Conservation (phyloP, 1,140 invertebrate genomes). For the Bombyx mori region DNA sequence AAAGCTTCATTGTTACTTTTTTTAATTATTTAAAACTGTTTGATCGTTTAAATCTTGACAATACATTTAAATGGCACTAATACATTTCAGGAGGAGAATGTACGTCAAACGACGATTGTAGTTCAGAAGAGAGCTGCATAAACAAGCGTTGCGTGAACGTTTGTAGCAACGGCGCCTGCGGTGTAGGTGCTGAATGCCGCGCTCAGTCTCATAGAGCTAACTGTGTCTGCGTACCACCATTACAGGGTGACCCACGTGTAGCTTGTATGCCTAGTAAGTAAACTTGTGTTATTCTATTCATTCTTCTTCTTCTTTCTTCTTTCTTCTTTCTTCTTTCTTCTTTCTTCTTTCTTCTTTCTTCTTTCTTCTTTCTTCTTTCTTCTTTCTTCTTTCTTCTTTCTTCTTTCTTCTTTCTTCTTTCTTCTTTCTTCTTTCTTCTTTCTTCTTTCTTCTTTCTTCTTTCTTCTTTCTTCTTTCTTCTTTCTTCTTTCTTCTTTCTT, state of each 20-base stretch:
- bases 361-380: no score
- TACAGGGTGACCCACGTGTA: conserved; percentile 84
- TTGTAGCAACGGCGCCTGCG: conserved; percentile 82
- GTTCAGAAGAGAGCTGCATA: conserved; percentile 79
- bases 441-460: no score
- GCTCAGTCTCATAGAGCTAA: conserved; percentile 81
- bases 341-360: no score
- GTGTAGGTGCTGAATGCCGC: conserved; percentile 83
- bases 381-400: no score
- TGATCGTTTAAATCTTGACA: background rate
- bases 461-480: no score
- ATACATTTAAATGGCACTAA: background rate
- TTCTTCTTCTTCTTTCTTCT: no score
- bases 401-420: no score
- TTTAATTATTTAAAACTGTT: background rate
- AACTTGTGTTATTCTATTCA: background rate
- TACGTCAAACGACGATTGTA: conserved; percentile 69
- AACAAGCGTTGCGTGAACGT: conserved; percentile 83
- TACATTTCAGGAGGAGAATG: conserved; percentile 73
- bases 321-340: no score
- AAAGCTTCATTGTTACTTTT: no score
- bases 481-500: no score
- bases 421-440: no score
- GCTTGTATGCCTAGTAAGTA: conserved; percentile 81
- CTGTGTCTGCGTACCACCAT: conserved; percentile 82